Evolutionary conservation across 64 coral and sea anemone genomes (phyloP), one percentile per base, ranked within the genome.

Genomic region (Orbicella faveolata): DNA sequence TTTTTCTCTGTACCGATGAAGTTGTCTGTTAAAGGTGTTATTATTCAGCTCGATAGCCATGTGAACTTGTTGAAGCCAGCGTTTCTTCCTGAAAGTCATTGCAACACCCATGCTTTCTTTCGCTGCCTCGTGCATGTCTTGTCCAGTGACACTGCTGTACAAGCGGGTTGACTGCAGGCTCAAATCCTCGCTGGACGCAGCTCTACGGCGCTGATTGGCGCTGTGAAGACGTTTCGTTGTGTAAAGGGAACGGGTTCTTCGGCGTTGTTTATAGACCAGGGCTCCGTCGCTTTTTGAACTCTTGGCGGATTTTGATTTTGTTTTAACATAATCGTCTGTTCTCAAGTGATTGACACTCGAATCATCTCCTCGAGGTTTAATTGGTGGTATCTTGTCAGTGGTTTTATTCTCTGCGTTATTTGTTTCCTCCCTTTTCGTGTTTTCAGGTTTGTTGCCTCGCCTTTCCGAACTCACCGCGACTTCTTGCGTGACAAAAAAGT

Each of bases 31-130:
- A 81, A 96, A 96, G 61, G 76, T 96, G 48, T 96, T 96, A 34
- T 89, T 90, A 53, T 93, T 96, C 6, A 96, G 90, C 34, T 96
- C 92, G 15, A 96, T 96, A 16, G 95, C 95, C 73, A 96, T 80
- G 78, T 93, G 88, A 51, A 97, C 89, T 25, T 94, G 95, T 57
- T 97, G 92, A 0, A 97, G 88, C 95, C 95, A 97, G 18, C 90
- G 61, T 68, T 93, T 94, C 23, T 97, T 97, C 19, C 62, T 86
- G 72, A 97, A 97, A n/a, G 92, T 97, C 83, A 66, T 91, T 5
- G 95, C 95, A 76, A 97, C 78, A 75, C 93, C 95, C 67, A 97
- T 83, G 86, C 95, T 97, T 19, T 92, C 88, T 34, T 75, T 89
- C 2, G 95, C 95, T 26, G 95, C 90, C 80, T 94, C 95, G 26